phyloP scores from a whole-genome alignment of 2,888 invertebrate genomes.

The Tipula vernalis region DNA sequence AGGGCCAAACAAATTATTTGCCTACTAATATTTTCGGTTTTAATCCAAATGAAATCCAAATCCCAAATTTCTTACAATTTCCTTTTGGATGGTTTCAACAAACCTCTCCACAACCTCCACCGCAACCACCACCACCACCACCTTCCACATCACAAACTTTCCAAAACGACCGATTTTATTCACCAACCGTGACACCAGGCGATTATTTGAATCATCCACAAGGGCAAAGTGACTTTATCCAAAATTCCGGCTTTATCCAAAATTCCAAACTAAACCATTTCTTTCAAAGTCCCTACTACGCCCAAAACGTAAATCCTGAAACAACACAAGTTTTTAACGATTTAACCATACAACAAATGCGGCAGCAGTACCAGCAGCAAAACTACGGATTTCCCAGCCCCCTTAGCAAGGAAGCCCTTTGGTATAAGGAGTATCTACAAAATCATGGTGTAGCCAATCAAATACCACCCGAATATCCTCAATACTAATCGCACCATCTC shows the following conservation, averaged over 20 bases:
- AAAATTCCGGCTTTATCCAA: neutral
- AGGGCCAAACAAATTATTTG: neutral
- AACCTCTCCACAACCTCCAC: neutral
- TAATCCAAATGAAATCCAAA: neutral
- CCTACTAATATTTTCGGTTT: neutral
- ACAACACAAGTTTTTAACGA: conserved; percentile 7
- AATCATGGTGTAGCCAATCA: neutral
- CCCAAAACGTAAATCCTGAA: conserved; percentile 1
- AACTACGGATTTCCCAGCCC: neutral
- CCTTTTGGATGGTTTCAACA: neutral
- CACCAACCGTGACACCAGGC: neutral
- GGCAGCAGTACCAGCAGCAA: neutral
- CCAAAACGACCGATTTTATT: neutral
- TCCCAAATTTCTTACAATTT: neutral
- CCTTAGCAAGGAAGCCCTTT: conserved; percentile 15
- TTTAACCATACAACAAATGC: neutral
- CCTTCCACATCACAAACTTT: neutral
- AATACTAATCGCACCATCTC: neutral
- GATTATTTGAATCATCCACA: neutral
- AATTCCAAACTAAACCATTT: conserved; percentile 11
- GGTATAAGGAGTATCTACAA: conserved; percentile 14
- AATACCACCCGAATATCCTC: neutral
- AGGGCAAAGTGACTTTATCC: neutral
- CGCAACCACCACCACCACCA: neutral
- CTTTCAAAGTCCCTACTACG: conserved; percentile 9